A percentile compares a stretch with the other conserved stretches of the same genome.
These are phyloP conservation scores for Drosophila histrio DNA, from an alignment of 2,888 invertebrate genomes.

Conservation along the genomic window DNA sequence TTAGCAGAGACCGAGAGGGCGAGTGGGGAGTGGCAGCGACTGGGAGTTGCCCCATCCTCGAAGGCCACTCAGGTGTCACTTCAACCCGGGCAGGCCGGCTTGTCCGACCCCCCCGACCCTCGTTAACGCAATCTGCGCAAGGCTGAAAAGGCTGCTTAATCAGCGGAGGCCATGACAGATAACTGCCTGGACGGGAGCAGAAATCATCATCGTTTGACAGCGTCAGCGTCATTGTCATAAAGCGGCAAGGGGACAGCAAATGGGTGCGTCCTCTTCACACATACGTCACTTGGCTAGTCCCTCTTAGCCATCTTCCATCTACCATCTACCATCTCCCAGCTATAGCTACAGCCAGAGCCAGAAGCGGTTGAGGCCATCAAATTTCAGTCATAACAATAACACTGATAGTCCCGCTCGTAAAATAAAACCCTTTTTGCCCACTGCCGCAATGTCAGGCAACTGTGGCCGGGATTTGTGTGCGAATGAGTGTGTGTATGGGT, in stretches of 20 bases:
- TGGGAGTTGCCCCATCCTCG: not conserved
- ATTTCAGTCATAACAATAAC: slow-evolving; percentile 79
- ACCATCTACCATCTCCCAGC: not conserved
- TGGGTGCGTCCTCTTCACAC: slow-evolving; percentile 30
- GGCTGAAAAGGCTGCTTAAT: slow-evolving; percentile 24
- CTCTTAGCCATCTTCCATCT: not conserved
- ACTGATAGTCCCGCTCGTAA: slow-evolving; percentile 78
- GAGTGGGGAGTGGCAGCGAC: slow-evolving; percentile 9
- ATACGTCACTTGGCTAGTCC: slow-evolving; percentile 50
- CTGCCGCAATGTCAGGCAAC: slow-evolving; percentile 34
- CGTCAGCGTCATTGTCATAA: slow-evolving; percentile 47
- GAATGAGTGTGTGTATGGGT: slow-evolving; percentile 19
- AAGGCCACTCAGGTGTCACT: slow-evolving; percentile 63
- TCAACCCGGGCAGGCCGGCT: slow-evolving; percentile 8
- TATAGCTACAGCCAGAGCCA: slow-evolving; percentile 32
- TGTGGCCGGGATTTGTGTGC: slow-evolving; percentile 63
- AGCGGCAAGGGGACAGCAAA: slow-evolving; percentile 17
- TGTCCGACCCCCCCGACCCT: slow-evolving; percentile 14
- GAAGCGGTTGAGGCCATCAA: slow-evolving; percentile 73
- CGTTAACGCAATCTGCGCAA: slow-evolving; percentile 62
- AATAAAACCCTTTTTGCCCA: slow-evolving; percentile 69
- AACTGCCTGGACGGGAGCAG: slow-evolving; percentile 54
- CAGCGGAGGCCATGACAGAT: slow-evolving; percentile 45
- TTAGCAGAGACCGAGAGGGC: not conserved
- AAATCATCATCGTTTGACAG: slow-evolving; percentile 56